Percentiles rank a stretch among this genome's conserved stretches.
phyloP scores from a whole-genome alignment of 2,888 invertebrate genomes.

The Proisotoma minuta region DNA sequence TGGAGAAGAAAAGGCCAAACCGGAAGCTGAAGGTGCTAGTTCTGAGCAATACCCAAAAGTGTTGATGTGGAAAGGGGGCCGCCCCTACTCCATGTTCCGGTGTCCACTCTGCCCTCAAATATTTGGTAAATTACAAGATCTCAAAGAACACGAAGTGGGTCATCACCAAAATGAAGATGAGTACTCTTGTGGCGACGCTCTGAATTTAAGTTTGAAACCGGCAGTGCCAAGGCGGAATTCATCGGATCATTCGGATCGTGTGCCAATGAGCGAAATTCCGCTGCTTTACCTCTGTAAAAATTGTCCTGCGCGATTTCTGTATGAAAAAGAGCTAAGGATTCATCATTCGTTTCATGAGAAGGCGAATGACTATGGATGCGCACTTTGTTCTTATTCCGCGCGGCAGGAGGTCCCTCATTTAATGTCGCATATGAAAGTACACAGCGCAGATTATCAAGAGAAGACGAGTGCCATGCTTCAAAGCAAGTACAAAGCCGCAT shows the following conservation, averaged over 20 bases:
- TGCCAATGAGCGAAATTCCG: not conserved
- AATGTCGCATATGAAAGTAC: constrained; percentile 65
- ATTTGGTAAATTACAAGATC: constrained; percentile 71
- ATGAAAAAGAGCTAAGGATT: constrained; percentile 66
- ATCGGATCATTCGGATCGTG: no score
- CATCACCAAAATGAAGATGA: constrained; percentile 56
- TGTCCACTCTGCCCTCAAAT: constrained; percentile 80
- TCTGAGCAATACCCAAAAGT: constrained; percentile 51
- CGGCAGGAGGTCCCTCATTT: constrained; percentile 63
- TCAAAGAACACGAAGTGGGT: constrained; percentile 78
- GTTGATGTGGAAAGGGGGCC: constrained; percentile 69
- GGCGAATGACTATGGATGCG: constrained; percentile 64
- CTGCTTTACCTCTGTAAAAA: constrained; percentile 66
- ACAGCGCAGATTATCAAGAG: constrained; percentile 68
- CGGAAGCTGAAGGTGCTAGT: constrained; percentile 20
- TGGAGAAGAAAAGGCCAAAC: constrained; percentile 51
- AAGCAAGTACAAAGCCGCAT: constrained; percentile 19
- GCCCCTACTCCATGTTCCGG: constrained; percentile 75
- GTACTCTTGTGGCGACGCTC: constrained; percentile 34
- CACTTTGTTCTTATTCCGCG: constrained; percentile 71
- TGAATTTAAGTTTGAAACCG: constrained; percentile 27
- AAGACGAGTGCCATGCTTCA: constrained; percentile 45
- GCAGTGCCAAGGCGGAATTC: no score
- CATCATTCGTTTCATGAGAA: constrained; percentile 68
- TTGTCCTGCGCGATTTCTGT: constrained; percentile 78